These are phyloP conservation scores for Zaprionus lachaisei DNA, from an alignment of 1,140 invertebrate species.

Conservation along the genomic window DNA sequence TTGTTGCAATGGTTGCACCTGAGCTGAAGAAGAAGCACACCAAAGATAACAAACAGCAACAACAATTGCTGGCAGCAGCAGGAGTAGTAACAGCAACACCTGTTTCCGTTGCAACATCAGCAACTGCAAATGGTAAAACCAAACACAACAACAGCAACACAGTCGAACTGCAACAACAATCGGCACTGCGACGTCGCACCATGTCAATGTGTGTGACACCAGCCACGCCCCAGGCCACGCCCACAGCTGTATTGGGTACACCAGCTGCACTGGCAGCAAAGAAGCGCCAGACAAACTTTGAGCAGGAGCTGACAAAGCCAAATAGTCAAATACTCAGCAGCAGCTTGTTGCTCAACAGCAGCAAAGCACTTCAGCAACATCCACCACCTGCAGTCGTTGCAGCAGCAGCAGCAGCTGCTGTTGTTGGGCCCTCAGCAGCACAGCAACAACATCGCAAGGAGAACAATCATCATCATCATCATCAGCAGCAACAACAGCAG, in stretches of 20 bases:
- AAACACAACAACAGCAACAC: slow-evolving; percentile 45
- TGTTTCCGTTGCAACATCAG: slow-evolving; percentile 10
- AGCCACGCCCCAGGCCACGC: slow-evolving; percentile 7
- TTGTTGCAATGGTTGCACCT: not conserved
- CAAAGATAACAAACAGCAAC: slow-evolving; percentile 26
- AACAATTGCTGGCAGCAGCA: slow-evolving; percentile 12
- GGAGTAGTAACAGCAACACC: slow-evolving; percentile 6
- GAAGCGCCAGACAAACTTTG: slow-evolving; percentile 79
- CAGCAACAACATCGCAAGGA: slow-evolving; percentile 74
- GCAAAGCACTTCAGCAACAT: slow-evolving; percentile 39
- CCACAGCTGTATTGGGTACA: not conserved
- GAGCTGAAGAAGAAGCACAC: slow-evolving; percentile 55
- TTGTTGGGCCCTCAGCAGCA: slow-evolving; percentile 11
- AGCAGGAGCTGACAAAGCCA: slow-evolving; percentile 76
- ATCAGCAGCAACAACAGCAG: slow-evolving; percentile 41
- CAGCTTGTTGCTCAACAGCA: slow-evolving; percentile 71
- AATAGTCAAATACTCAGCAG: slow-evolving; percentile 75
- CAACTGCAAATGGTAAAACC: slow-evolving; percentile 56
- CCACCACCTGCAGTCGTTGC: slow-evolving; percentile 28
- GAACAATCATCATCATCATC: slow-evolving; percentile 68
- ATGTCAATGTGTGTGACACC: slow-evolving; percentile 66
- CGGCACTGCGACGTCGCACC: slow-evolving; percentile 60
- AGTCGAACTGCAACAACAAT: slow-evolving; percentile 31
- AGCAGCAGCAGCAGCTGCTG: slow-evolving; percentile 1
- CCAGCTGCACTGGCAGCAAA: slow-evolving; percentile 27